Conservation (phyloP, 2,888 invertebrate species). For the Netelia melanura region DNA sequence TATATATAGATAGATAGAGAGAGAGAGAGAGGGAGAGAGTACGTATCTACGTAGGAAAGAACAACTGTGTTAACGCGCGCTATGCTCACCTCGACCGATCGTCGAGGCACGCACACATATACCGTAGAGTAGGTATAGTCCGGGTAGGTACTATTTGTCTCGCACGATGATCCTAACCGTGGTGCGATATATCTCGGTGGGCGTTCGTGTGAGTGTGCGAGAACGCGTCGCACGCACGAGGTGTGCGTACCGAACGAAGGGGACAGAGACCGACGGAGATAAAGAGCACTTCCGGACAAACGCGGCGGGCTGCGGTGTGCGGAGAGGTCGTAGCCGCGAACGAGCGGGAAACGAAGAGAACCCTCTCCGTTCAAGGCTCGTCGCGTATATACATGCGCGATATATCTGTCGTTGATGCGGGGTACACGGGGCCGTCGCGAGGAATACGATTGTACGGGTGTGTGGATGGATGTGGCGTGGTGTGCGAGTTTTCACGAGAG, state of each 20-base stretch:
- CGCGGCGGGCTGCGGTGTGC: slow-evolving; percentile 64
- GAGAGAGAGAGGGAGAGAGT: neutral
- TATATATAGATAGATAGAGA: neutral
- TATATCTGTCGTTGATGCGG: slow-evolving; percentile 69
- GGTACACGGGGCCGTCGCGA: slow-evolving; percentile 30
- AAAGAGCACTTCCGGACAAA: slow-evolving; percentile 84
- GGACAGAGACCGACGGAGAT: slow-evolving; percentile 84
- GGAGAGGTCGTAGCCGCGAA: slow-evolving; percentile 56
- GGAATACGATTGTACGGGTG: slow-evolving; percentile 8
- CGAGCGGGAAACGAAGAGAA: slow-evolving; percentile 58
- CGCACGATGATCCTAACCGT: slow-evolving; percentile 4
- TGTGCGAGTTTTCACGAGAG: slow-evolving; percentile 53
- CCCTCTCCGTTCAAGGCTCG: slow-evolving; percentile 53
- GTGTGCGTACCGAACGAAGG: slow-evolving; percentile 74
- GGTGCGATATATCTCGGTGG: slow-evolving; percentile 3
- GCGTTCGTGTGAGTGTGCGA: slow-evolving; percentile 10
- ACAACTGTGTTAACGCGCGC: slow-evolving; percentile 42
- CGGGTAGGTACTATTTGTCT: neutral
- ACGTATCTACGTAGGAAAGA: slow-evolving; percentile 11
- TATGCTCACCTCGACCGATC: slow-evolving; percentile 11
- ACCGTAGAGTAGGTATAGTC: neutral
- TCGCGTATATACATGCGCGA: neutral
- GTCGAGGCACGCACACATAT: neutral
- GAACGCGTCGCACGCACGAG: slow-evolving; percentile 68
- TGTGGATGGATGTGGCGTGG: slow-evolving; percentile 58